These are phyloP conservation scores for Drosophila santomea DNA, from an alignment of 1,140 invertebrate genomes.

Conservation along the genomic window DNA sequence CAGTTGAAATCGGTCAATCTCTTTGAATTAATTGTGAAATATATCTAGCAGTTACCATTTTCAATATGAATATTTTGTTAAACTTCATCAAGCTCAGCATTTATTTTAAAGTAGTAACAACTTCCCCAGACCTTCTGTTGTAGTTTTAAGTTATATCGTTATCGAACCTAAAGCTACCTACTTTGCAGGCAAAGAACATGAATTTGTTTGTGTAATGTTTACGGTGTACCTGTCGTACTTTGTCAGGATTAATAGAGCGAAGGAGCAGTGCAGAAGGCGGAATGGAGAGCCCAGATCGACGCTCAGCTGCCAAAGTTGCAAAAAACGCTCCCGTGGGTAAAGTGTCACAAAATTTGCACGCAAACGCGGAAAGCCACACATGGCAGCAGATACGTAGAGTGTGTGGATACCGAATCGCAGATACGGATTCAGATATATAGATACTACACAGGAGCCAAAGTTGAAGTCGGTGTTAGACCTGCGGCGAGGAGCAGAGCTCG, in stretches of 20 bases:
- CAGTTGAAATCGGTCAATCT: too few relatives aligned
- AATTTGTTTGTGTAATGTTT: neutral
- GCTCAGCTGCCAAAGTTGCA: constrained; percentile 43
- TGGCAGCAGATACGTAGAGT: constrained; percentile 46
- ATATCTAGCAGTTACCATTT: too few relatives aligned
- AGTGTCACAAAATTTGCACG: constrained; percentile 78
- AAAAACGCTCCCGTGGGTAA: constrained; percentile 73
- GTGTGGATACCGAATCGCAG: constrained; percentile 18
- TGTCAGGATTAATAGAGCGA: constrained; percentile 75
- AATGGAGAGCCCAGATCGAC: constrained; percentile 13
- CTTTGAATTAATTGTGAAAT: too few relatives aligned
- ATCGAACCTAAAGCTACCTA: too few relatives aligned
- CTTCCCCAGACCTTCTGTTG: too few relatives aligned
- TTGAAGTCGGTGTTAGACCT: constrained; percentile 7
- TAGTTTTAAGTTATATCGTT: too few relatives aligned
- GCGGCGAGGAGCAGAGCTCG: neutral
- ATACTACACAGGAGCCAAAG: constrained; percentile 31
- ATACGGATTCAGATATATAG: constrained; percentile 14
- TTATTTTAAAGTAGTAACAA: too few relatives aligned
- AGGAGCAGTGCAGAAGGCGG: constrained; percentile 22
- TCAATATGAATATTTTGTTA: too few relatives aligned
- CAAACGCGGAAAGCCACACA: constrained; percentile 65
- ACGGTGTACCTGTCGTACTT: constrained; percentile 40
- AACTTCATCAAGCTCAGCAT: too few relatives aligned
- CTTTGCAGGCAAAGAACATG: too few relatives aligned